Base-by-base conservation (phyloP, 2,113 vertebrate genomes). In the Bothrops jararaca region DNA sequence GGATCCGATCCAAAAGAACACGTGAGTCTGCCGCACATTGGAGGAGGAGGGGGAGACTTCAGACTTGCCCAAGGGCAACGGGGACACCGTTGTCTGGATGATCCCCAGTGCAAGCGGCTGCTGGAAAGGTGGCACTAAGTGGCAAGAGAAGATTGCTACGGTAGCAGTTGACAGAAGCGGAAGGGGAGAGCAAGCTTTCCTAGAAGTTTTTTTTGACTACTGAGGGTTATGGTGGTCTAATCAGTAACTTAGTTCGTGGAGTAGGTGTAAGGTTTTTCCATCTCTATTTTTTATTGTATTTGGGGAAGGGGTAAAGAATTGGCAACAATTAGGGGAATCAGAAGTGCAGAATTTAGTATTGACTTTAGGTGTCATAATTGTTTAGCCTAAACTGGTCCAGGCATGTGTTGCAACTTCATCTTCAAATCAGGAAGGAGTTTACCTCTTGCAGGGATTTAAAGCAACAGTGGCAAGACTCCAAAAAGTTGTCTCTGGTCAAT, bases 1-100 rank as follows among this genome's bases (percentile, higher is more conserved):
- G 69, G n/a, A 50, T 89, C 64, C n/a, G 20, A 23, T 53, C 64
- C 48, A 29, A 52, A 29, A 45, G 18, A 56, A 57, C 89, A 93
- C 89, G 92, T 93, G 92, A 93, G 92, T 93, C 89, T 86, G 89
- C 89, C 15, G 89, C 92, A 86, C 92, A 48, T 80, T 10, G 53
- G 52, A 53, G n/a, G 52, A 1, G 26, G 48, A 5, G 7, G 22
- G 18, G n/a, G 34, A 22, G 26, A 5, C 10, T 2, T 57, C 10
- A 0, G 22, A 24, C 3, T 15, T 64, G 85, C 74, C 74, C 29
- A 91, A 91, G 64, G 69, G 90, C 93, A 89, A 60, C 57, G 4
- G 90, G 69, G 86, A 56, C 74, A 39, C 91, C n/a, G 92, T 86
- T 15, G 34, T 80, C 34, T 22, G 34, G 74, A 80, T 80, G 74